Evolutionary conservation across 2,797 vertebrate species (phyloP).

Genomic region (Lacerta bilineata): DNA sequence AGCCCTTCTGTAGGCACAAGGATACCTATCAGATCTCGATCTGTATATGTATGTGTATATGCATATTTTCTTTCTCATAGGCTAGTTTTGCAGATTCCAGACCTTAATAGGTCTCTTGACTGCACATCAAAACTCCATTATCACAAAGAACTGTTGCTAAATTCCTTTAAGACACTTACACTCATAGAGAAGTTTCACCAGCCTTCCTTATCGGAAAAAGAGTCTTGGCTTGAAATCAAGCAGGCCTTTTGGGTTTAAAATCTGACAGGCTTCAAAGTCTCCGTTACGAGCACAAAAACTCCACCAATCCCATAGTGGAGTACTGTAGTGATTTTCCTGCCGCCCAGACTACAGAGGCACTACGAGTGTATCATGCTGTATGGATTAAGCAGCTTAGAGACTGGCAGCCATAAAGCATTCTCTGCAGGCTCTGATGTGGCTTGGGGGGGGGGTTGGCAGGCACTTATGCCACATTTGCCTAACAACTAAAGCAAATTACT

Average conservation of each 20-base stretch:
- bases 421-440: conserved; percentile 1
- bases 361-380: not conserved
- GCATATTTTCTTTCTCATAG: not conserved
- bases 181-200: conserved; percentile 52
- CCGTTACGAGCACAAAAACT: conserved; percentile 39
- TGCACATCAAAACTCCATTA: conserved; percentile 47
- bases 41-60: not conserved
- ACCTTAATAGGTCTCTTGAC: conserved; percentile 22
- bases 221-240: conserved; percentile 62
- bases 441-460: conserved; percentile 25
- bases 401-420: conserved; percentile 26
- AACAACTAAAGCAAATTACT: conserved; percentile 38
- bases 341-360: conserved; percentile 4
- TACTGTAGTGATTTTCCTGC: not conserved
- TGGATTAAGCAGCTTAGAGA: conserved; percentile 48
- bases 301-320: conserved; percentile 18
- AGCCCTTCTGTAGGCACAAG: not conserved
- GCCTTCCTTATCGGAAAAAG: conserved; percentile 54
- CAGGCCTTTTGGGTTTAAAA: conserved; percentile 59
- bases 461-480: conserved; percentile 1
- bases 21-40: not conserved
- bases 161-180: conserved; percentile 62
- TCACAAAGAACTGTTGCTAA: not conserved
- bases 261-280: conserved; percentile 53
- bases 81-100: conserved; percentile 8